Evolutionary conservation across 2,797 vertebrate species (phyloP).

Genomic region (Graptemys geographica): DNA sequence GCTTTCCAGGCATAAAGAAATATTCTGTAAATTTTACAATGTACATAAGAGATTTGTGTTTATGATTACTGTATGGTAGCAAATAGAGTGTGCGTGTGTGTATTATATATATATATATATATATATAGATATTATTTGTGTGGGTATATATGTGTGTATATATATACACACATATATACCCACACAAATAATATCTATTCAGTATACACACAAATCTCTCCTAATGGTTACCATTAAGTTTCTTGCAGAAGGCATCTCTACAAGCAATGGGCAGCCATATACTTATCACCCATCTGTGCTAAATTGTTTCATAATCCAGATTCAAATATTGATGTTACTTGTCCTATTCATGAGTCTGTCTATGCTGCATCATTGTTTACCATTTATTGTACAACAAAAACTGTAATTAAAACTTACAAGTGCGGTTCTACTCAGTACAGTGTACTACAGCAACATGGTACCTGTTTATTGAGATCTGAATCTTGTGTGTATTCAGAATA

Average conservation of each 20-base stretch:
- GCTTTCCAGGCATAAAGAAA: neutral
- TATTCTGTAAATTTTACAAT: neutral
- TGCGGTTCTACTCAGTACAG: constrained; percentile 24
- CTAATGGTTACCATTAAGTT: neutral
- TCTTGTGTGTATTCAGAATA: neutral
- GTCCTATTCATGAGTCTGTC: neutral
- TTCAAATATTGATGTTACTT: neutral
- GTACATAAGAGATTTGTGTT: neutral
- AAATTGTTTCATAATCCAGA: neutral
- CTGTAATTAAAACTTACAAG: constrained; percentile 51
- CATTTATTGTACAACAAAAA: constrained; percentile 17
- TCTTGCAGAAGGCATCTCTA: neutral
- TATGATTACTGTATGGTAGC: neutral
- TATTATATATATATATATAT: fast-evolving
- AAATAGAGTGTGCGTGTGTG: neutral
- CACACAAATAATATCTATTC: neutral
- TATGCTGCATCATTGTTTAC: neutral
- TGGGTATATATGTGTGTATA: no score
- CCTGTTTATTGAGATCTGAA: constrained; percentile 11
- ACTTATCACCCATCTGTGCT: neutral
- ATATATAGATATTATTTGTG: no score
- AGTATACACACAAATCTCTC: neutral
- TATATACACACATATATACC: neutral
- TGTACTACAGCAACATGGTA: neutral
- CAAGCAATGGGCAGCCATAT: neutral